Percentiles rank a stretch among this genome's conserved stretches.
phyloP scores from a whole-genome alignment of 2,888 invertebrate species.

The Coelopa pilipes region DNA sequence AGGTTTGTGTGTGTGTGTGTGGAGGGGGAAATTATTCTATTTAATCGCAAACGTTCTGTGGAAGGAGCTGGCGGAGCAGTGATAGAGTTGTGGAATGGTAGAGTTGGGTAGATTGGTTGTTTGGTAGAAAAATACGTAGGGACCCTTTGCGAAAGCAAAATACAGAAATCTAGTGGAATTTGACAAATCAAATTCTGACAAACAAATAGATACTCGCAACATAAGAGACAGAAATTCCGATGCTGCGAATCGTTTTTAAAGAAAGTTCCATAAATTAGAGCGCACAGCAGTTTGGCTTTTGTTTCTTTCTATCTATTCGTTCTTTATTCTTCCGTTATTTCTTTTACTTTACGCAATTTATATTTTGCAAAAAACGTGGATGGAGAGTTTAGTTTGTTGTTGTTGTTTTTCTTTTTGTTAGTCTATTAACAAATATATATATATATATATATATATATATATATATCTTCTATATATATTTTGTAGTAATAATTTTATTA shows the following conservation, averaged over 20 bases:
- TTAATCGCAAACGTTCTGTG: not conserved
- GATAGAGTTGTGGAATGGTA: not conserved
- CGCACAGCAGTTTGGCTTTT: not conserved
- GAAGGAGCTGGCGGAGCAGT: not conserved
- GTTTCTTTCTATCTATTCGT: not conserved
- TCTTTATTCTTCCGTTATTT: not conserved
- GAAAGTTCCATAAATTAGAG: too few species aligned
- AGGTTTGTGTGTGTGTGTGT: not conserved
- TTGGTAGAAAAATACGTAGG: too few species aligned
- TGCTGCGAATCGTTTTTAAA: too few species aligned
- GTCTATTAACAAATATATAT: conserved; percentile 28
- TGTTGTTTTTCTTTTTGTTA: conserved; percentile 5
- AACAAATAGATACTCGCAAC: not conserved
- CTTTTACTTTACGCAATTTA: not conserved
- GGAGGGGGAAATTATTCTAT: not conserved
- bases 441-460: conserved; percentile 23
- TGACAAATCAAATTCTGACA: too few species aligned
- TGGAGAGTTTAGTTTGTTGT: conserved; percentile 16
- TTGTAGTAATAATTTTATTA: conserved; percentile 15
- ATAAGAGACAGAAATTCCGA: not conserved
- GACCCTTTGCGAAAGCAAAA: too few species aligned
- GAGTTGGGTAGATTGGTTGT: not conserved
- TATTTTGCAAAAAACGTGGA: conserved; percentile 28
- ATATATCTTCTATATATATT: conserved; percentile 10
- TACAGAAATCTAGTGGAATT: too few species aligned